Evolutionary conservation across 2,113 vertebrate genomes (phyloP).

Genomic region (Arizona elegans): DNA sequence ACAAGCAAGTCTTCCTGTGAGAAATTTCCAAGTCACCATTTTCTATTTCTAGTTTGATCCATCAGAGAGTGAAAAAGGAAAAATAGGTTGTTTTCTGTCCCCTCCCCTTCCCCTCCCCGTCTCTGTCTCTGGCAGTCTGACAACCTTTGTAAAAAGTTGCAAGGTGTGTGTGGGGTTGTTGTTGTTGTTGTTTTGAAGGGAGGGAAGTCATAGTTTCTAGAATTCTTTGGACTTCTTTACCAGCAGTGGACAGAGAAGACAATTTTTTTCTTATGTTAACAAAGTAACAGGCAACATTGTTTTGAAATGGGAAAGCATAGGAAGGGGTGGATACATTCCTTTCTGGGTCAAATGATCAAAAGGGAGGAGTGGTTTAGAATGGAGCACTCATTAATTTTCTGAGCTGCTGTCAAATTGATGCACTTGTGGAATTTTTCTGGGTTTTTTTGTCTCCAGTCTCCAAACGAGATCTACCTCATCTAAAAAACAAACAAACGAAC

Average conservation of each 20-base stretch:
- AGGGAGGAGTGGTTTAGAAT: neutral
- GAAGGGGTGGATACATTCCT: neutral
- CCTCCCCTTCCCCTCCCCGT: no score
- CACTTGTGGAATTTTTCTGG: neutral
- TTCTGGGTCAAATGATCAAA: neutral
- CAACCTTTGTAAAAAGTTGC: neutral
- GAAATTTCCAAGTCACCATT: constrained; percentile 55
- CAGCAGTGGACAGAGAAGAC: neutral
- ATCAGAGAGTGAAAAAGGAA: constrained; percentile 9
- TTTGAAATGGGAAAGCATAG: neutral
- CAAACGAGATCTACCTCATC: neutral
- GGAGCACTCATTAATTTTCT: neutral
- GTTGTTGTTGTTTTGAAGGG: neutral
- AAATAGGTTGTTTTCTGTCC: neutral
- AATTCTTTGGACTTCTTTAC: neutral
- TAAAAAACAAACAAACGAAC: neutral
- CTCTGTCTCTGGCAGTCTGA: neutral
- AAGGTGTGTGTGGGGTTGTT: neutral
- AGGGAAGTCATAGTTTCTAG: neutral
- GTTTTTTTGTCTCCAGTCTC: neutral
- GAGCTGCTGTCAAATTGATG: neutral
- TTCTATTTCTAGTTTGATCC: constrained; percentile 52
- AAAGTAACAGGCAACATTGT: neutral
- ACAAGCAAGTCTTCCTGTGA: constrained; percentile 44
- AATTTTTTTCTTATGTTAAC: neutral